Conservation (phyloP, 2,888 invertebrate species). For the Amphipyra berbera region DNA sequence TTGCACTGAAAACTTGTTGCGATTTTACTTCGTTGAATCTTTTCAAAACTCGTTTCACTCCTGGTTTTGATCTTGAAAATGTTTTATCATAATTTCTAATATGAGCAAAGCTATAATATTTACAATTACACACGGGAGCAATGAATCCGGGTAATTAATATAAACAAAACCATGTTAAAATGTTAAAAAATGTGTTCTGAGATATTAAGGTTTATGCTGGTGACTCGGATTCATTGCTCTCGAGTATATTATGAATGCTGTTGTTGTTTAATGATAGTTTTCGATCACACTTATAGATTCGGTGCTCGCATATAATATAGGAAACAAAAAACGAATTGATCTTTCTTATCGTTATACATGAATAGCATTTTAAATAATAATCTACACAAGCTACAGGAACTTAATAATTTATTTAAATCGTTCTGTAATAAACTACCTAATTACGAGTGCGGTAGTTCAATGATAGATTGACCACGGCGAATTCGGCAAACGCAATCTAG, state of each 20-base stretch:
- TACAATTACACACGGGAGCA: too few species aligned
- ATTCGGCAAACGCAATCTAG: slow-evolving; percentile 33
- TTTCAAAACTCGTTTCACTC: slow-evolving; percentile 22
- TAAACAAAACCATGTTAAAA: too few species aligned
- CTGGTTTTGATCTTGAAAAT: slow-evolving; percentile 13
- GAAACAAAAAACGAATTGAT: too few species aligned
- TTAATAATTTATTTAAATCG: slow-evolving; percentile 40
- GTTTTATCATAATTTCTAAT: slow-evolving; percentile 4
- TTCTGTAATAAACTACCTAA: slow-evolving; percentile 40
- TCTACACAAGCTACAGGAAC: slow-evolving; percentile 34
- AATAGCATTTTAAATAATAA: slow-evolving; percentile 22
- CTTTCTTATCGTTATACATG: too few species aligned
- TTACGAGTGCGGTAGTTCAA: slow-evolving; percentile 37
- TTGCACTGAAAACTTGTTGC: slow-evolving; percentile 20
- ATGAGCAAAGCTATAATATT: slow-evolving; percentile 1
- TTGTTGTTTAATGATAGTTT: too few species aligned
- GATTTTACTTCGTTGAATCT: slow-evolving; percentile 8
- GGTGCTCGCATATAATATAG: too few species aligned
- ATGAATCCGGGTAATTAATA: too few species aligned
- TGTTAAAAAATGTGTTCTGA: too few species aligned
- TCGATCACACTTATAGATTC: too few species aligned
- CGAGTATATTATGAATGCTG: slow-evolving; percentile 4
- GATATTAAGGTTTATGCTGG: too few species aligned
- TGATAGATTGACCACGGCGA: slow-evolving; percentile 49
- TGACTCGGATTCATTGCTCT: too few species aligned